These are phyloP conservation scores for Lacanobia oleracea DNA, from an alignment of 2,888 invertebrate genomes.

Conservation along the genomic window DNA sequence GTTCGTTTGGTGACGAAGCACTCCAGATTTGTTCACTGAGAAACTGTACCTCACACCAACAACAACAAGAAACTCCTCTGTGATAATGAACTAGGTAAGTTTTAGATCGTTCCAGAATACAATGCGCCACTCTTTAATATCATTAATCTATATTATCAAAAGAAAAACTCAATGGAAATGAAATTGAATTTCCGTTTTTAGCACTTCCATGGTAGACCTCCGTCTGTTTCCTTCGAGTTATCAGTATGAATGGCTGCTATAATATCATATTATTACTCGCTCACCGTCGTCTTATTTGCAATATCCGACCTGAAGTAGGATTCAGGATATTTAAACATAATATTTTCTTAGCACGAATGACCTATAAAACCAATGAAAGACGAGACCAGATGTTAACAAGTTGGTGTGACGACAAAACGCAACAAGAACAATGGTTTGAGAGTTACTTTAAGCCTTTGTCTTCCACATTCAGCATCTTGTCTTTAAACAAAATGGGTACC, in stretches of 20 bases:
- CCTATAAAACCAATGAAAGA: constrained; percentile 21
- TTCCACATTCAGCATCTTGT: constrained; percentile 28
- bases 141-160: constrained; percentile 22
- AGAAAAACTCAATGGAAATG: constrained; percentile 41
- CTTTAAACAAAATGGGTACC: constrained; percentile 33
- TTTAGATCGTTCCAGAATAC: constrained; percentile 25
- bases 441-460: constrained; percentile 27
- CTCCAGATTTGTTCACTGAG: constrained; percentile 47
- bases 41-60: constrained; percentile 45
- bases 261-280: constrained; percentile 55
- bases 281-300: constrained; percentile 56
- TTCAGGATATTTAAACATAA: constrained; percentile 34
- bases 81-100: constrained; percentile 35
- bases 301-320: constrained; percentile 48
- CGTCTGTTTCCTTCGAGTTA: constrained; percentile 45
- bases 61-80: constrained; percentile 43
- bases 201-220: constrained; percentile 32
- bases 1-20: constrained; percentile 52
- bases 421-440: constrained; percentile 25
- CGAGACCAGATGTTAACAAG: constrained; percentile 14
- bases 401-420: constrained; percentile 13
- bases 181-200: constrained; percentile 46
- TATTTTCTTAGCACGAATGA: constrained; percentile 42
- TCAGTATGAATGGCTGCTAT: constrained; percentile 53
- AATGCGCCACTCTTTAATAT: constrained; percentile 22